Conservation (phyloP, 2,888 invertebrate genomes). For the Bembecia ichneumoniformis region DNA sequence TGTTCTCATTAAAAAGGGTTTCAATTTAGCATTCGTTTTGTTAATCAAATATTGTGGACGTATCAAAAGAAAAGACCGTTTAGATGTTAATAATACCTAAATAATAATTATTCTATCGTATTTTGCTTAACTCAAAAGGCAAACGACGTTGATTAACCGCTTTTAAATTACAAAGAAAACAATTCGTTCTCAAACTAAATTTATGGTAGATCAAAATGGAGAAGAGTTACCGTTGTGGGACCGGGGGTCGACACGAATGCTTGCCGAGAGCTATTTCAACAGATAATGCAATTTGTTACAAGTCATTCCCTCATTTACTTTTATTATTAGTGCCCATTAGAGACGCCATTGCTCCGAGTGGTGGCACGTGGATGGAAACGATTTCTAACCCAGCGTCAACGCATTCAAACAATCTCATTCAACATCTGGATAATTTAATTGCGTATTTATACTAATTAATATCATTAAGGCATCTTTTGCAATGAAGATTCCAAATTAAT, state of each 20-base stretch:
- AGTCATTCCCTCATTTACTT: slow-evolving; percentile 53
- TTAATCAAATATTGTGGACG: too few species aligned
- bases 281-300: slow-evolving; percentile 59
- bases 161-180: slow-evolving; percentile 15
- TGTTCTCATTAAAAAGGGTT: too few species aligned
- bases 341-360: slow-evolving; percentile 23
- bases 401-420: slow-evolving; percentile 24
- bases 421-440: slow-evolving; percentile 47
- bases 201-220: slow-evolving; percentile 26
- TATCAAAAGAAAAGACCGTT: too few species aligned
- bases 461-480: slow-evolving; percentile 38
- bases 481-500: slow-evolving; percentile 28
- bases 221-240: slow-evolving; percentile 30
- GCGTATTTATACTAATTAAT: slow-evolving; percentile 47
- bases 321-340: slow-evolving; percentile 53
- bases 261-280: slow-evolving; percentile 42
- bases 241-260: slow-evolving; percentile 29
- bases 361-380: slow-evolving; percentile 29
- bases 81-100: too few species aligned
- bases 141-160: slow-evolving; percentile 12
- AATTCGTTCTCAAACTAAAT: slow-evolving; percentile 20
- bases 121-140: neutral
- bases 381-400: slow-evolving; percentile 21
- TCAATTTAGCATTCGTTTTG: too few species aligned
- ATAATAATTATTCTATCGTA: neutral